These are phyloP conservation scores for Marmota monax DNA, from an alignment of 2,113 vertebrate genomes.

Conservation along the genomic window DNA sequence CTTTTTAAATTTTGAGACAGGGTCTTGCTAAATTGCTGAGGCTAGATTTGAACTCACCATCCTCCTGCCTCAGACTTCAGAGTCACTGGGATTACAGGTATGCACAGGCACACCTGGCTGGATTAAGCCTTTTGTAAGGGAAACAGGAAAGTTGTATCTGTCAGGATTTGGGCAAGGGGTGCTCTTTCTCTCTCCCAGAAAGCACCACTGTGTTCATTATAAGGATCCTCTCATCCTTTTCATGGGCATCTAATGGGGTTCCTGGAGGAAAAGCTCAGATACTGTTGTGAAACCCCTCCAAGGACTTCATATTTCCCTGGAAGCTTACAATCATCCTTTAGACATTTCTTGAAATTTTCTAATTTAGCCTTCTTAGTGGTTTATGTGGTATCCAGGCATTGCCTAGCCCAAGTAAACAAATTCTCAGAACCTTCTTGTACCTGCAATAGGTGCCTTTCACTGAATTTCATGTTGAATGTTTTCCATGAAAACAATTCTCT, in stretches of 20 bases:
- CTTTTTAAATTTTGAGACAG: too few relatives aligned
- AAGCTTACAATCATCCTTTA: not conserved
- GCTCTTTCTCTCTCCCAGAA: not conserved
- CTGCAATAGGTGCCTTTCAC: not conserved
- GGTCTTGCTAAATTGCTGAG: too few relatives aligned
- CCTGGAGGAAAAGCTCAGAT: not conserved
- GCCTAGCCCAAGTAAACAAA: not conserved
- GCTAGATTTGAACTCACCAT: too few relatives aligned
- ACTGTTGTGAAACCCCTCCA: not conserved
- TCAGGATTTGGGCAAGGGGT: not conserved
- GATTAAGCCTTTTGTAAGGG: not conserved
- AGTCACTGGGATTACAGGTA: too few relatives aligned
- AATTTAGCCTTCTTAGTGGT: not conserved
- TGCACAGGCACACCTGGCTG: too few relatives aligned
- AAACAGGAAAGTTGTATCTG: not conserved
- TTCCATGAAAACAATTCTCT: not conserved
- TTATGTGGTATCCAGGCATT: not conserved
- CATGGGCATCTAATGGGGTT: not conserved
- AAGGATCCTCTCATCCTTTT: not conserved
- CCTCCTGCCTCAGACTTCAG: too few relatives aligned
- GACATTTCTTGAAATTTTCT: not conserved
- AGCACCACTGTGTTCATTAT: not conserved
- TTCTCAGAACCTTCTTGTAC: not conserved
- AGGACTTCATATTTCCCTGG: not conserved
- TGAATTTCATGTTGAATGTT: not conserved